Base-by-base conservation (phyloP, 2,888 invertebrate genomes). In the Griposia aprilina region DNA sequence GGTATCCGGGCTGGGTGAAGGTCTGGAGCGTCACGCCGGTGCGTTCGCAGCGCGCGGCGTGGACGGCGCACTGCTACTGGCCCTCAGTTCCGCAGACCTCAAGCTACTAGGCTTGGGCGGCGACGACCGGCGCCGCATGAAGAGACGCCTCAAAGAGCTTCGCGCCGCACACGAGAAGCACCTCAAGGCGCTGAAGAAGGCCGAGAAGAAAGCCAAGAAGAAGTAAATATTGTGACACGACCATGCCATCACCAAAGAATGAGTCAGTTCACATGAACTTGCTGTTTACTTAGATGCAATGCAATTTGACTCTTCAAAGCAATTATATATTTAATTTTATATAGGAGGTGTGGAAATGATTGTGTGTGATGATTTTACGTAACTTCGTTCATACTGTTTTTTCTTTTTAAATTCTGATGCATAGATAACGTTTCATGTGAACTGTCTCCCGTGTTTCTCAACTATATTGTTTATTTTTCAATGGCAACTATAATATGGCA, bases 11-110 rank as follows among this genome's bases (percentile, higher is more conserved):
- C 97, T 99, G 86, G 98, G 99, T 87, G 97, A 99, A 93, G 99
- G 99, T 60, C 96, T 99, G 92, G 99, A 99, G 93, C 98, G 98
- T 78, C 98, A 99, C 96, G 98, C 98, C 88, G 97, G 98, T 70
- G 98, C 98, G 90, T 99, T 99, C 94, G 98, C 98, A 74, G 98
- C 99, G 90, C 98, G 98, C 90, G 98, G 98, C 92, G 98, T 99
- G 74, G 98, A 98, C 94, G 99, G 99, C 36, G 97, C 98, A 57
- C 98, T 98, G 74, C 97, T 99, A 77, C 97, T 99, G 67, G 98
- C 98, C 84, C 97, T 99, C 75, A 99, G 99, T 93, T 99, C 99
- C 0, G 98, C 98, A 78, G 99, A 99, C 95, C 98, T 99, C 86
- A 99, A 99, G 97, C 97, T 98, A 86, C 97, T 98, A 67, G 98